Conservation (phyloP, 30 jellyfish, hydroid and myxozoan species). For the Rhopilema esculentum region DNA sequence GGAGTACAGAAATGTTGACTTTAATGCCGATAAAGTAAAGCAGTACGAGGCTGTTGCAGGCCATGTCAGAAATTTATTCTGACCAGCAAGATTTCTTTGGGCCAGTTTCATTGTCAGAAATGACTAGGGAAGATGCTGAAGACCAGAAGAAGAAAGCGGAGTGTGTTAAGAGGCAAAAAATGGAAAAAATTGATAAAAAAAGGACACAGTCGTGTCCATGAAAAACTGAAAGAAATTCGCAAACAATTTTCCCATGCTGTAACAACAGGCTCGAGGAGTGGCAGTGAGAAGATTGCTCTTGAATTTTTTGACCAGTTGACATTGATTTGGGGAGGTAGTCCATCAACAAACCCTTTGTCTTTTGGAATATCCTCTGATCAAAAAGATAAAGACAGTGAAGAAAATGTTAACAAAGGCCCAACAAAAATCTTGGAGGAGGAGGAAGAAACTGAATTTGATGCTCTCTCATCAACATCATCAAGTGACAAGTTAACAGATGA, state of each 20-base stretch:
- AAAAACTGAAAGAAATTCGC: constrained; percentile 63
- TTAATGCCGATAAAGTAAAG: constrained; percentile 23
- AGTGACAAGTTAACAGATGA: background rate
- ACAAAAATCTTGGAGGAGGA: background rate
- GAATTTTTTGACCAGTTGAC: constrained; percentile 38
- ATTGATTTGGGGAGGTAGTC: constrained; percentile 43
- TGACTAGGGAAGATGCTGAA: constrained; percentile 37
- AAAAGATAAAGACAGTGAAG: constrained; percentile 4
- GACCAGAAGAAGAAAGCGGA: constrained; percentile 13
- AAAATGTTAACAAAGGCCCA: constrained; percentile 16
- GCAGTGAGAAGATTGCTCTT: constrained; percentile 54
- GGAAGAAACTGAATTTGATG: constrained; percentile 10
- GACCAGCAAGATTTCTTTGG: constrained; percentile 55
- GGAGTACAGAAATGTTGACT: constrained; percentile 1
- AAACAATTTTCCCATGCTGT: constrained; percentile 66
- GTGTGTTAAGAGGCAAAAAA: constrained; percentile 19
- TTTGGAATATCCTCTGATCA: constrained; percentile 14
- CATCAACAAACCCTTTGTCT: constrained; percentile 32
- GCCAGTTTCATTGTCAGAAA: constrained; percentile 40
- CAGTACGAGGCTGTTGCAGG: constrained; percentile 60
- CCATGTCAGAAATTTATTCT: constrained; percentile 56
- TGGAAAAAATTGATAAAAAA: constrained; percentile 17
- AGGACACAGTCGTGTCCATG: constrained; percentile 65
- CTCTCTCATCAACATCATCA: background rate
- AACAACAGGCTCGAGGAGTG: constrained; percentile 63